Evolutionary conservation across 2,888 invertebrate species (phyloP).

Genomic region (Andrena hattorfiana): DNA sequence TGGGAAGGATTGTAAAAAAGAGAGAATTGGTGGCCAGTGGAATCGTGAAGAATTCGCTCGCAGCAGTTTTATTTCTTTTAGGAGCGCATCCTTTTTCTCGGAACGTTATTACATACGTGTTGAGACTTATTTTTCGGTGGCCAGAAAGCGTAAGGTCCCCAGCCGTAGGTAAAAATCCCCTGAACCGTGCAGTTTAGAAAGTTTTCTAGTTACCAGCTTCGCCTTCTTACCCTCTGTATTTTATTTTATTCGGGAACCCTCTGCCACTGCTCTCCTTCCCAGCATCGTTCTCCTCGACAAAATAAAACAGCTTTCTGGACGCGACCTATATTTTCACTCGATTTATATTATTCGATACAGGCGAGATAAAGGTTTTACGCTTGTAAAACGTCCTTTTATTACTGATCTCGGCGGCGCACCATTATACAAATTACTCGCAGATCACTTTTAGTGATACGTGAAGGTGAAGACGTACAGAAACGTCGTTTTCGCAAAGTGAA

Average conservation of each 20-base stretch:
- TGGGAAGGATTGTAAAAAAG: slow-evolving; percentile 35
- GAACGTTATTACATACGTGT: slow-evolving; percentile 36
- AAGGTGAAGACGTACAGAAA: too few species aligned
- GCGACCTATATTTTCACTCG: background rate
- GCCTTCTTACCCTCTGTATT: slow-evolving; percentile 9
- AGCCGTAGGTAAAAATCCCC: slow-evolving; percentile 58
- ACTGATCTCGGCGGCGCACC: background rate
- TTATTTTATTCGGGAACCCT: background rate
- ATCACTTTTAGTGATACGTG: too few species aligned
- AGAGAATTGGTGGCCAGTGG: slow-evolving; percentile 2
- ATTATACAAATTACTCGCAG: too few species aligned
- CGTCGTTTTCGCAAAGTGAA: too few species aligned
- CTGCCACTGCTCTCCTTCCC: background rate
- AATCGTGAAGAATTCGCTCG: slow-evolving; percentile 37
- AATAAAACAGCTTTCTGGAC: slow-evolving; percentile 1
- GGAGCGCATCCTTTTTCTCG: slow-evolving; percentile 33
- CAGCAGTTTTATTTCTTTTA: slow-evolving; percentile 46
- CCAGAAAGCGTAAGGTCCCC: slow-evolving; percentile 45
- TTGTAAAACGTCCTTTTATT: background rate
- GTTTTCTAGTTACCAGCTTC: slow-evolving; percentile 59
- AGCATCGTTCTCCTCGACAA: slow-evolving; percentile 13
- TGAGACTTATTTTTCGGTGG: slow-evolving; percentile 60
- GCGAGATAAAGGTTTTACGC: background rate
- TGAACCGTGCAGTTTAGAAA: slow-evolving; percentile 45
- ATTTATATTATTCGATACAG: background rate